Base-by-base conservation (phyloP, 2,797 vertebrate species). In the Falco novaeseelandiae region DNA sequence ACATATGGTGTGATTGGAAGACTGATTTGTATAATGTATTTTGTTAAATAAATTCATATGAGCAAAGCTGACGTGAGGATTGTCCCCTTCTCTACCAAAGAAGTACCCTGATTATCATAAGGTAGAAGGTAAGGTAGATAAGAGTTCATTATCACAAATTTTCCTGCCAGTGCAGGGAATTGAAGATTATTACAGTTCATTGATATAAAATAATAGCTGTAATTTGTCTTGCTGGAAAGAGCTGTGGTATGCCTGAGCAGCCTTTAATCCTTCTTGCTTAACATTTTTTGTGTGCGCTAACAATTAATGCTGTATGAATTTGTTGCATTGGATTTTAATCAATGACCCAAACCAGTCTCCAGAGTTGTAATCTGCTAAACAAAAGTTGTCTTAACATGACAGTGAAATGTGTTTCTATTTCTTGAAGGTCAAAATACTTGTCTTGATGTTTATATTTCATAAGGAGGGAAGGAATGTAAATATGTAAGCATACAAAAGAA, bases 241-340 rank as follows among this genome's bases (percentile, higher is more conserved):
- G 17, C 25, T 74, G 29, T 52, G 27, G 27, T 91, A 78, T 52
- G 57, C 57, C 49, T 86, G 86, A 93, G 87, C 38, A 69, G 46
- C 83, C 69, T 78, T 86, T 94, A 87, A 85, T 95, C 48, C 67
- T 94, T 94, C 88, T 77, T 90, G 52, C 82, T 84, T 70, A 88
- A 78, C 13, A 8, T 29, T 91, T 86, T 87, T 72, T 85, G 59
- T 32, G 12, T n/a, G 8, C 7, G 22, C 46, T 87, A 89, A 40
- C 58, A 93, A 86, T 95, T 93, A 94, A 66, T 61, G 25, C 83
- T 36, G 7, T 54, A 70, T 38, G 62, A 65, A 94, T 95, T 79
- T 63, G 76, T 87, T 91, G 44, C 52, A 62, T 11, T 71, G 79
- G 67, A 67, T 93, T 93, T 90, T 58, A 72, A 58, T 79, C 57